Evolutionary conservation across 2,888 invertebrate species (phyloP).

Genomic region (Congeria kusceri): DNA sequence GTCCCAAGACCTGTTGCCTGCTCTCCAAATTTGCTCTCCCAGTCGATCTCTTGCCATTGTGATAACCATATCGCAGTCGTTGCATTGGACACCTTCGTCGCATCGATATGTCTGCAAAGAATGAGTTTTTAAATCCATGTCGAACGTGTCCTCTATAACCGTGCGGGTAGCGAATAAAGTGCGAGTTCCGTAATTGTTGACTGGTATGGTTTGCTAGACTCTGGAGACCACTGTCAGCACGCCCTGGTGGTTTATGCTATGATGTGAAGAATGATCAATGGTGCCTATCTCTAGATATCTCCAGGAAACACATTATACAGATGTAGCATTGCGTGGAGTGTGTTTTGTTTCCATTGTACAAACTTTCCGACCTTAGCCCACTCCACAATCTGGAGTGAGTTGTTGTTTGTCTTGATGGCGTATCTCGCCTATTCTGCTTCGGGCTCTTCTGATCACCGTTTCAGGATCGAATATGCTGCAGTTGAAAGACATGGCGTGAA

Average conservation of each 20-base stretch:
- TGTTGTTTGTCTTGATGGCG: conserved; percentile 22
- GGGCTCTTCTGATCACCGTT: conserved; percentile 33
- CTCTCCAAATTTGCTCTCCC: conserved; percentile 39
- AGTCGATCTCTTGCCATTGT: conserved; percentile 27
- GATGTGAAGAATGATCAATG: conserved; percentile 41
- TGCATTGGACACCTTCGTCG: not conserved
- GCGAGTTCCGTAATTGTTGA: conserved; percentile 51
- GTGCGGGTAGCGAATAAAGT: conserved; percentile 43
- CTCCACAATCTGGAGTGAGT: conserved; percentile 37
- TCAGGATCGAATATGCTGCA: conserved; percentile 27
- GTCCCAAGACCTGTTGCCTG: conserved; percentile 37
- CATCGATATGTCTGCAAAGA: conserved; percentile 23
- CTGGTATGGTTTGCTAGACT: conserved; percentile 21
- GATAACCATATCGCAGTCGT: conserved; percentile 13
- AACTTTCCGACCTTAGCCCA: conserved; percentile 37
- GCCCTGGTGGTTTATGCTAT: conserved; percentile 41
- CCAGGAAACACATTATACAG: conserved; percentile 25
- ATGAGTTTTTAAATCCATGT: conserved; percentile 13
- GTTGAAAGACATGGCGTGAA: conserved; percentile 19
- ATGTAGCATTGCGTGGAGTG: conserved; percentile 25
- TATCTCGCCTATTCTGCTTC: conserved; percentile 22
- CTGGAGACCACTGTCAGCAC: conserved; percentile 28
- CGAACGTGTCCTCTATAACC: conserved; percentile 41
- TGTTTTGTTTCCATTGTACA: too few relatives aligned
- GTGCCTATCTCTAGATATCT: conserved; percentile 33